These are phyloP conservation scores for Camelus dromedarius DNA, from an alignment of 2,113 vertebrate genomes.

Conservation along the genomic window DNA sequence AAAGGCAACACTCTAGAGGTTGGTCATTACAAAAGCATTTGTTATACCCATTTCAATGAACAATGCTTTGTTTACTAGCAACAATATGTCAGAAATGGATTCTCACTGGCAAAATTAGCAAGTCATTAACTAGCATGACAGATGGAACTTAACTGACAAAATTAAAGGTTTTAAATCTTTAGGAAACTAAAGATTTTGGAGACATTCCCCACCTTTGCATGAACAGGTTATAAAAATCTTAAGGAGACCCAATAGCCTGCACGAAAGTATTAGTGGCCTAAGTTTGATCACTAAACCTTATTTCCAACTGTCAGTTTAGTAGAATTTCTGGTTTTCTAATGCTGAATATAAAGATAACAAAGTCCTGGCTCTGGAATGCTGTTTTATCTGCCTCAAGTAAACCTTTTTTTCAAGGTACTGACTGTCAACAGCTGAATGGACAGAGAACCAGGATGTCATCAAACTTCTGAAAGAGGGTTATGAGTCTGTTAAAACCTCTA, in stretches of 20 bases:
- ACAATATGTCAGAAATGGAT: conserved; percentile 26
- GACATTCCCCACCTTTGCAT: background rate
- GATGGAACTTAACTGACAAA: background rate
- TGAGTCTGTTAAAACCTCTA: background rate
- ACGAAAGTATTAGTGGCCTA: background rate
- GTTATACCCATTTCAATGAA: background rate
- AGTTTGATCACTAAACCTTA: background rate
- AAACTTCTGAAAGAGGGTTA: background rate
- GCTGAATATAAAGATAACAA: background rate
- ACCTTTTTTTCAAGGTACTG: background rate
- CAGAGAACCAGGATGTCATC: background rate
- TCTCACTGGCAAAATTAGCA: conserved; percentile 5
- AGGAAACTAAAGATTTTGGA: background rate
- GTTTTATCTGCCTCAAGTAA: background rate
- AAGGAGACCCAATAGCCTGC: background rate
- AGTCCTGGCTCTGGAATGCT: background rate
- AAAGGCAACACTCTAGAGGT: background rate
- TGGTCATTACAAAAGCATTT: background rate
- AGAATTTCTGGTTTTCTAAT: background rate
- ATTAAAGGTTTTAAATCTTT: background rate
- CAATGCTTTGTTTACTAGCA: background rate
- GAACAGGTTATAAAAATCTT: background rate
- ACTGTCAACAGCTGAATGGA: background rate
- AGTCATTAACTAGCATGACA: background rate
- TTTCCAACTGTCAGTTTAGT: background rate